A percentile compares a stretch with the other conserved stretches of the same genome.
These are phyloP conservation scores for Anguilla marmorata DNA, from an alignment of 2,797 vertebrate genomes.

Conservation along the genomic window DNA sequence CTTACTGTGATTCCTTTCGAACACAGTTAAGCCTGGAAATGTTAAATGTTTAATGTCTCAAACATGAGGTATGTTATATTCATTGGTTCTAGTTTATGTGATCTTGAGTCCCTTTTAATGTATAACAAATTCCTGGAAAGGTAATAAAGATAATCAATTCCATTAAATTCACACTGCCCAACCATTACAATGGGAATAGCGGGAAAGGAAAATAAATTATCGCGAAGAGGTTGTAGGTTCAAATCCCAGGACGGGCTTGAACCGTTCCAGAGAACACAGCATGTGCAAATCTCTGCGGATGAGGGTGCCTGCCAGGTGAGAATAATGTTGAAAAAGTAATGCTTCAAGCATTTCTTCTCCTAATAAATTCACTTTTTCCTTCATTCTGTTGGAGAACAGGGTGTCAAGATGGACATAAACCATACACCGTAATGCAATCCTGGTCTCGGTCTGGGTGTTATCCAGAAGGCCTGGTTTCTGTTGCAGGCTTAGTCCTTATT, in stretches of 20 bases:
- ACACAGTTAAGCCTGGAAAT: background rate
- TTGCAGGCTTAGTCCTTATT: background rate
- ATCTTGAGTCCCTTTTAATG: background rate
- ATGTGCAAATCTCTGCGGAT: background rate
- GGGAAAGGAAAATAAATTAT: background rate
- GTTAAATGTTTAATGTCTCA: background rate
- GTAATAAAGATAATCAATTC: slow-evolving; percentile 4
- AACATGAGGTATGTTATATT: background rate
- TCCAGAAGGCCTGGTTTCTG: background rate
- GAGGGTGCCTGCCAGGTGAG: background rate
- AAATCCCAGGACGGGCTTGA: background rate
- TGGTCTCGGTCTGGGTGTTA: background rate
- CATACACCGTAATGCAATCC: background rate
- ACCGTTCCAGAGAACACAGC: background rate
- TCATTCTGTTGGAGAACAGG: background rate
- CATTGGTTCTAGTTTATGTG: background rate
- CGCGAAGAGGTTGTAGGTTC: background rate
- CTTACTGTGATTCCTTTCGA: background rate
- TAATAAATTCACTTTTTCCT: background rate
- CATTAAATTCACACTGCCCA: background rate
- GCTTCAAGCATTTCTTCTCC: background rate
- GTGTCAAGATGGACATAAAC: background rate
- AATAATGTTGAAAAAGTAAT: background rate
- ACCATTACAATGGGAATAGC: background rate
- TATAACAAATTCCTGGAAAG: background rate